Base-by-base conservation (phyloP, 2,888 invertebrate species). In the Clunio marinus region DNA sequence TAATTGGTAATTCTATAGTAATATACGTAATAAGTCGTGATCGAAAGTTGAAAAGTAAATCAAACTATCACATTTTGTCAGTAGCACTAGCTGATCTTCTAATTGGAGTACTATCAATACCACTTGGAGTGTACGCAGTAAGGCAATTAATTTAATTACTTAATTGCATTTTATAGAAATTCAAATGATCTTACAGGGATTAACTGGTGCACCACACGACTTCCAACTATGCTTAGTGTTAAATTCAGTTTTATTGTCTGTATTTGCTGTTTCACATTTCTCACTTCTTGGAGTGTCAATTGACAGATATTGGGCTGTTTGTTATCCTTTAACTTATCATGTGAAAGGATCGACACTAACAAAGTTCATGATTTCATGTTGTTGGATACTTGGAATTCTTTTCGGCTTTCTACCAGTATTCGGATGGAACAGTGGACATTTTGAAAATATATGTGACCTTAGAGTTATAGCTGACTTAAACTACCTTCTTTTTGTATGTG, bases 261-360 rank as follows among this genome's bases (percentile, higher is more conserved):
- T 51, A 13, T 51, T 51, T 51, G 51, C 51, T 51, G 51, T 51
- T 7, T 51, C 51, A 22, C 8, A 20, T 17, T 51, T 51, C 51
- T 51, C 51, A 20, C 22, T 51, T 20, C 7, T 51, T 8, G 51
- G 20, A 2, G 51, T 51, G 22, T 51, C 51, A 13, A 13, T 51
- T n/a, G 51, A 51, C 22, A 17, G 51, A 22, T 51, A 4, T n/a
- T 51, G 51, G 51, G 51, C 51, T 3, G 22, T 51, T 51, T 51
- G 51, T 22, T 51, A 22, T 51, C 51, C 51, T 20, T 7, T 51
- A 7, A 51, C 51, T 51, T 51, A 51, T 22, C 51, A 51, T 22
- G 51, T 51, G 20, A 51, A 17, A 51, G 17, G 51, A 7, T 2
- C 51, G 10, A 7, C 22, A 22, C 17, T n/a, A 8, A 51, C 51